Evolutionary conservation across 2,888 invertebrate genomes (phyloP).

Genomic region (Scaptomyza caliginosa): DNA sequence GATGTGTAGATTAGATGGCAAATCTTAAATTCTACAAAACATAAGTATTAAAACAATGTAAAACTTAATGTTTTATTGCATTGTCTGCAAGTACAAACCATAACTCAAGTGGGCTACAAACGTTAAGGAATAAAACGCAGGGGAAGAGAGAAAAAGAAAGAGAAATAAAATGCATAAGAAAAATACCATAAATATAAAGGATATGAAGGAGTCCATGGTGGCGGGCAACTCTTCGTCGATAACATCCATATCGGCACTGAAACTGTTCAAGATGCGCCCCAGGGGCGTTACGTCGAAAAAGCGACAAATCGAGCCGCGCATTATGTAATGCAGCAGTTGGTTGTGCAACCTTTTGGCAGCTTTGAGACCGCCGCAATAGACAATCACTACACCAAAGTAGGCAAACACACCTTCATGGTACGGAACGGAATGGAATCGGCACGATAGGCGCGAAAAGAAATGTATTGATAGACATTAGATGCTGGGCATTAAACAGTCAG

Average conservation of each 20-base stretch:
- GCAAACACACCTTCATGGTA: constrained; percentile 84
- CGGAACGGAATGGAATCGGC: constrained; percentile 29
- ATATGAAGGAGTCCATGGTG: constrained; percentile 84
- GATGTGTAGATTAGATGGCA: constrained; percentile 10
- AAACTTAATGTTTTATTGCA: constrained; percentile 3
- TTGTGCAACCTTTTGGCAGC: constrained; percentile 87
- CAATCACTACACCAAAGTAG: constrained; percentile 85
- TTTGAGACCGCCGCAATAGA: constrained; percentile 86
- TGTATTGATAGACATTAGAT: constrained; percentile 36
- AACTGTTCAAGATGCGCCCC: constrained; percentile 88
- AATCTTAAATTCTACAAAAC: constrained; percentile 38
- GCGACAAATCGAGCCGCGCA: constrained; percentile 87
- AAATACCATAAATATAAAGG: constrained; percentile 84
- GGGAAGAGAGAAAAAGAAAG: neutral
- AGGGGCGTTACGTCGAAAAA: constrained; percentile 89
- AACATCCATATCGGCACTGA: constrained; percentile 88
- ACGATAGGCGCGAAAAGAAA: constrained; percentile 9
- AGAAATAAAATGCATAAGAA: constrained; percentile 31
- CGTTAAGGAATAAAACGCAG: constrained; percentile 27
- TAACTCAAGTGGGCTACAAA: constrained; percentile 51
- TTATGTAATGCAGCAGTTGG: constrained; percentile 85
- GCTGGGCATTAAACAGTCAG: constrained; percentile 16
- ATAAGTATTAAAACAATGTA: constrained; percentile 3
- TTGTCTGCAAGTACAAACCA: constrained; percentile 63
- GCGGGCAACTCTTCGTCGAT: constrained; percentile 87